These are phyloP conservation scores for Phocoena phocoena DNA, from an alignment of 2,113 vertebrate genomes.

Conservation along the genomic window DNA sequence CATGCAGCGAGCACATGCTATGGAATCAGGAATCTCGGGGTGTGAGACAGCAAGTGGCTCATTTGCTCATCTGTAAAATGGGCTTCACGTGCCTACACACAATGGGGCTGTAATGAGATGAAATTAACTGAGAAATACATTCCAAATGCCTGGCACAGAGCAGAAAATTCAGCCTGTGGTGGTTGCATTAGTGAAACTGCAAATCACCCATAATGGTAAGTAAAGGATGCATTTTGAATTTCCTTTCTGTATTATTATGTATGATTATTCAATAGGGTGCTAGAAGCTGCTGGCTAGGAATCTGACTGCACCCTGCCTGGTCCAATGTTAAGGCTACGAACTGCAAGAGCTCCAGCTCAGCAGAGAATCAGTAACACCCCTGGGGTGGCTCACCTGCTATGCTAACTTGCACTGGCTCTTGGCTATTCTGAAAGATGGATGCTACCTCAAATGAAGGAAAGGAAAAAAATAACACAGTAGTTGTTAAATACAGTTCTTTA, in stretches of 20 bases:
- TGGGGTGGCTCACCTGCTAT: neutral
- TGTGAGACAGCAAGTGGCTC: neutral
- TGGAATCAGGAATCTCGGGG: neutral
- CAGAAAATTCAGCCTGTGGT: neutral
- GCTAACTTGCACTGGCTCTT: neutral
- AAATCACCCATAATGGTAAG: neutral
- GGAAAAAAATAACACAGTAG: neutral
- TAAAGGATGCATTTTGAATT: neutral
- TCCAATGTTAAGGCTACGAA: neutral
- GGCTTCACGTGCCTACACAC: neutral
- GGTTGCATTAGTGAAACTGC: neutral
- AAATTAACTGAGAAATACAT: neutral
- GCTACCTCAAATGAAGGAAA: neutral
- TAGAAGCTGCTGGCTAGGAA: neutral
- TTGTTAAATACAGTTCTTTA: neutral
- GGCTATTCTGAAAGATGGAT: neutral
- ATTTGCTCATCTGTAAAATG: neutral
- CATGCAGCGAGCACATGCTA: accelerated
- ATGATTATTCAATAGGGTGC: neutral
- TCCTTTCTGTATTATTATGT: neutral
- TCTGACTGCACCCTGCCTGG: neutral
- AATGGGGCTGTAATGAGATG: neutral
- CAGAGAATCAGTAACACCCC: neutral
- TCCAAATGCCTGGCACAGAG: neutral
- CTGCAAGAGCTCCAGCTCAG: neutral